phyloP scores from a whole-genome alignment of 2,888 invertebrate species.

The Stenchaetothrips biformis region DNA sequence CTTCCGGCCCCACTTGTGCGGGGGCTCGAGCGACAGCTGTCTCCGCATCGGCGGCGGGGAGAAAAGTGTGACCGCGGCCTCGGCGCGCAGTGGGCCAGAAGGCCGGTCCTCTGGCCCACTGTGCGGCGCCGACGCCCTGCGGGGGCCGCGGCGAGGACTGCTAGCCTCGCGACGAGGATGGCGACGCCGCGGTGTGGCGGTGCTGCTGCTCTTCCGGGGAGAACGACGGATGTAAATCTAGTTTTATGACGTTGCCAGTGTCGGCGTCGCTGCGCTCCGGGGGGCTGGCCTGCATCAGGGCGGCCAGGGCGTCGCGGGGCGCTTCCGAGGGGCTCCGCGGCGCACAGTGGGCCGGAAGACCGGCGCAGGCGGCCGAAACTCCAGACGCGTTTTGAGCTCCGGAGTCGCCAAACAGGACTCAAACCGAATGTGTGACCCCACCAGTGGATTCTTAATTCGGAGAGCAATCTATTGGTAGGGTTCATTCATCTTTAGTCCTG shows the following conservation, averaged over 20 bases:
- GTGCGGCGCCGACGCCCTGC: not conserved
- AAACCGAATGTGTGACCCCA: not conserved
- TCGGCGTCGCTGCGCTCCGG: not conserved
- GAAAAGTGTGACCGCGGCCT: not conserved
- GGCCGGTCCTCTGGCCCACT: no score
- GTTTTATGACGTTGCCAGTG: not conserved
- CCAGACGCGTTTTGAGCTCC: not conserved
- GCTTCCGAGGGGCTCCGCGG: not conserved
- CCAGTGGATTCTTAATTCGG: no score
- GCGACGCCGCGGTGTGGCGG: not conserved
- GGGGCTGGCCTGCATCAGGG: not conserved
- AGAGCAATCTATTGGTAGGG: no score
- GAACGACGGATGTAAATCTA: slow-evolving; percentile 8
- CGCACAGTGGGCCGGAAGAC: no score
- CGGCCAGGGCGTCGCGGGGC: not conserved
- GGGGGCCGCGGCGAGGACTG: not conserved
- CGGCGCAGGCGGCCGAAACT: no score
- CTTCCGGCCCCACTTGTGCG: no score
- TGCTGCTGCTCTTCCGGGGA: not conserved
- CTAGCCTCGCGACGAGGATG: not conserved
- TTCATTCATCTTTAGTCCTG: no score
- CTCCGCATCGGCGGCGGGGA: no score
- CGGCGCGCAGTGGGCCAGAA: no score
- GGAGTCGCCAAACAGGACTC: no score
- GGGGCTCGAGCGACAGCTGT: no score